Evolutionary conservation across 2,888 invertebrate species (phyloP), one percentile per base, ranked within the genome.

Genomic region (Drosophila eohydei): DNA sequence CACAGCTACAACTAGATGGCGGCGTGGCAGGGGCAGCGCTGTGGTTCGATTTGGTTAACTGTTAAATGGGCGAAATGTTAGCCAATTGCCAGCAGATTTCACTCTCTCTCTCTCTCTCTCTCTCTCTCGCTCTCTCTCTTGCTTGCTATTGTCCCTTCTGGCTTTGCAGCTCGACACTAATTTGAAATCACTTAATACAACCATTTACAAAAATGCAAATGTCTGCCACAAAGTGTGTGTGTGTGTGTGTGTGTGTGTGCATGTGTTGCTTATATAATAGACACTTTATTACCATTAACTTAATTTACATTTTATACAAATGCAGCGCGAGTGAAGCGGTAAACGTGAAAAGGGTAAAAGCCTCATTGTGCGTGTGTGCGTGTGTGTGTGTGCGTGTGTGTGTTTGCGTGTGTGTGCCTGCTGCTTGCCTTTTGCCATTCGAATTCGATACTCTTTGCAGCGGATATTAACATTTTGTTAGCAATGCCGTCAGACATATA

Each of bases 271-370:
- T 80, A 82, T 76, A 84, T 84, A 84, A 87, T 84, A 82, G 81
- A 74, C 88, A 84, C 88, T 87, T 84, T 84, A 84, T 84, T 84
- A 82, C 81, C 84, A 82, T 87, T 82, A 87, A 84, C 85, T 84
- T 74, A 74, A 87, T 84, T 87, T 82, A 81, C 79, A 84, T 84
- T 82, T 84, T 70, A 84, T 84, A 78, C 81, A 78, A 87, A 87
- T 84, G 82, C 69, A 78, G 59, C 80, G 70, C 78, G 73, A 67
- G 60, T 69, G 54, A 73, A 80, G 71, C 71, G 75, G 60, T 74
- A 64, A 74, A 72, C 46, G 70, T 66, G 69, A 81, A 79, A 78
- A 69, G 76, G 81, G 80, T 77, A 69, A 81, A 71, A 67, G 54
- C 59, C 55, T 41, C 61, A 64, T 65, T 68, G 59, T 60, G 36